A percentile compares a stretch with the other conserved stretches of the same genome.
phyloP scores from a whole-genome alignment of 2,113 vertebrate genomes.

The Hoplias malabaricus region DNA sequence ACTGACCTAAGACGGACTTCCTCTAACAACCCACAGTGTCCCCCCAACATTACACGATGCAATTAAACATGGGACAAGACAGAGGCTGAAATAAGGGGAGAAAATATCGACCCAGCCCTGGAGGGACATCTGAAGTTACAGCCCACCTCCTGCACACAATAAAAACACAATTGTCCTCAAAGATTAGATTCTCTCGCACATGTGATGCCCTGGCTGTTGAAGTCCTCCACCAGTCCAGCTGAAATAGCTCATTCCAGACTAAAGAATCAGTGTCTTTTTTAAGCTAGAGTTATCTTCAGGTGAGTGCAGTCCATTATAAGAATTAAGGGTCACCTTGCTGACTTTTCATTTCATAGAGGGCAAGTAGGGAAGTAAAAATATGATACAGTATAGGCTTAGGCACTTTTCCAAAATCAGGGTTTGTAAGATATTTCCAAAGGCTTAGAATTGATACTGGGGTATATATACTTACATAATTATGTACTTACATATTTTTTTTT shows the following conservation, averaged over 20 bases:
- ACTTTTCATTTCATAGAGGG: background rate
- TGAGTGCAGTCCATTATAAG: background rate
- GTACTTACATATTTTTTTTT: too few species aligned
- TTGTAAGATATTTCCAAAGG: too few species aligned
- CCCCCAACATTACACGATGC: constrained; percentile 20
- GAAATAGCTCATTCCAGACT: constrained; percentile 16
- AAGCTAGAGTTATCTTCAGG: constrained; percentile 8
- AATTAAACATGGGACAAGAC: constrained; percentile 38
- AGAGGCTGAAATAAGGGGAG: constrained; percentile 18
- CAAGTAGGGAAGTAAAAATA: background rate
- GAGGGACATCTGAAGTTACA: constrained; percentile 38
- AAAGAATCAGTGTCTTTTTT: constrained; percentile 23
- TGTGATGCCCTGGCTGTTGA: constrained; percentile 26
- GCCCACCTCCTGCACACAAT: constrained; percentile 38
- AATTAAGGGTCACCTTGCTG: background rate
- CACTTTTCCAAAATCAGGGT: background rate
- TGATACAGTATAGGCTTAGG: background rate
- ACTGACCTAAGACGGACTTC: constrained; percentile 20
- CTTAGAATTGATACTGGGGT: too few species aligned
- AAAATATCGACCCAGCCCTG: constrained; percentile 33
- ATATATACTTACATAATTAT: too few species aligned
- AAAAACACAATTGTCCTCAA: constrained; percentile 39
- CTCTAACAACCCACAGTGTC: constrained; percentile 2
- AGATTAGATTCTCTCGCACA: constrained; percentile 46
- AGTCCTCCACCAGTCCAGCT: constrained; percentile 25